Base-by-base conservation (phyloP, 53 echinoderm and acorn worm species). In the Echinometra lucunter region DNA sequence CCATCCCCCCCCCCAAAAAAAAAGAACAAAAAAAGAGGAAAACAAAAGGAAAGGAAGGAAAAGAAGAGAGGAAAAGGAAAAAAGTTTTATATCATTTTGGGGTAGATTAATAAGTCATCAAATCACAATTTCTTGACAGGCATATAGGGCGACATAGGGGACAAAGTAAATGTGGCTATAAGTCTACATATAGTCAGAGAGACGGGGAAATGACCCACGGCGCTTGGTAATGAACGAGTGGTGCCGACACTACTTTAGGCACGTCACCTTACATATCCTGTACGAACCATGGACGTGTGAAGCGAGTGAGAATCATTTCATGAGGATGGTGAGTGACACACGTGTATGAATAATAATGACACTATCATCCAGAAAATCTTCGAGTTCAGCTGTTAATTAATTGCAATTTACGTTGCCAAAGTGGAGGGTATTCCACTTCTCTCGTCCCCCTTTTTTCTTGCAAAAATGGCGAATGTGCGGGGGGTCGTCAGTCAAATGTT, bases 251-350 rank as follows among this genome's bases (percentile, higher is more conserved):
- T 45, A 85, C 85, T 49, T 1, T 9, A 13, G 85, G 27, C 47
- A 85, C 49, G 85, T 85, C 85, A 85, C 49, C 85, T 85, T 49
- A 0, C 28, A 85, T 85, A 85, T 85, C 85, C 85, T 85, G 47
- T 85, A 85, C 28, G 13, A 85, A 16, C 45, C 12, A n/a, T 47
- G 85, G 85, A 85, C 30, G 49, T 49, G 45, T 28, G 85, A 85
- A 85, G 49, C 85, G 28, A 30, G 28, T 49, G 85, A 49, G 49
- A 8, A 12, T 27, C 47, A 49, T 21, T 16, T 40, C 19, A 42
- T 78, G 78, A n/a, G n/a, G n/a, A n/a, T n/a, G n/a, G n/a, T n/a
- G n/a, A 85, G n/a, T 85, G 85, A 85, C 49, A 85, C 28, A 85
- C 27, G 85, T 45, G 45, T 85, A 49, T 85, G 45, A 85, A 85